A percentile compares a stretch with the other conserved stretches of the same genome.
phyloP scores from a whole-genome alignment of 2,797 vertebrate species.

The Propithecus deckenii region DNA sequence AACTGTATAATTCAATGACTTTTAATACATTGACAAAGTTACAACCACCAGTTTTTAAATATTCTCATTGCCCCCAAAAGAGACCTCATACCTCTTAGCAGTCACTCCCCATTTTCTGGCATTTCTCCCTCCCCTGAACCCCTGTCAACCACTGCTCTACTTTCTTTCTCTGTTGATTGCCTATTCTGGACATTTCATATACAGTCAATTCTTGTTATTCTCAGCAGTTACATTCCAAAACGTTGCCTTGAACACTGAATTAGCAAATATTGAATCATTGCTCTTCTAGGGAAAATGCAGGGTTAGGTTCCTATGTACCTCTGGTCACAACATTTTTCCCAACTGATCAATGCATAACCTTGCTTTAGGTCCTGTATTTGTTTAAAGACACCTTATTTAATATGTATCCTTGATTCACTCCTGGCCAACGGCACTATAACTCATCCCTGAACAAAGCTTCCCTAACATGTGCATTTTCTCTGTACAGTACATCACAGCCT shows the following conservation, averaged over 20 bases:
- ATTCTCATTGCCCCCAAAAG: neutral
- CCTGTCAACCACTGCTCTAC: neutral
- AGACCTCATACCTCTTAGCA: neutral
- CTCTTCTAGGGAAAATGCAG: neutral
- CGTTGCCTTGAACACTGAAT: neutral
- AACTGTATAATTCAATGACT: neutral
- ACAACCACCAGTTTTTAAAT: neutral
- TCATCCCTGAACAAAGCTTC: neutral
- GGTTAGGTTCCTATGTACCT: neutral
- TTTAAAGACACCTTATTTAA: neutral
- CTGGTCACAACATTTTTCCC: neutral
- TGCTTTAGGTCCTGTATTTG: neutral
- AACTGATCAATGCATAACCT: neutral
- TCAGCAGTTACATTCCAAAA: neutral
- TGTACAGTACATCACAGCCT: neutral
- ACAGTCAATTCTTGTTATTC: neutral
- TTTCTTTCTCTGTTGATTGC: neutral
- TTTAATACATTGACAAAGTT: neutral
- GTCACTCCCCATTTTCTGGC: neutral
- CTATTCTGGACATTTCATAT: neutral
- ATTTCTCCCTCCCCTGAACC: neutral
- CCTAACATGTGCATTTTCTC: neutral
- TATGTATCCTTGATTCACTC: neutral
- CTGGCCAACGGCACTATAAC: neutral
- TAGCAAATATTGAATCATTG: neutral